phyloP scores from a whole-genome alignment of 2,888 invertebrate species.

The Eristalis intricaria region DNA sequence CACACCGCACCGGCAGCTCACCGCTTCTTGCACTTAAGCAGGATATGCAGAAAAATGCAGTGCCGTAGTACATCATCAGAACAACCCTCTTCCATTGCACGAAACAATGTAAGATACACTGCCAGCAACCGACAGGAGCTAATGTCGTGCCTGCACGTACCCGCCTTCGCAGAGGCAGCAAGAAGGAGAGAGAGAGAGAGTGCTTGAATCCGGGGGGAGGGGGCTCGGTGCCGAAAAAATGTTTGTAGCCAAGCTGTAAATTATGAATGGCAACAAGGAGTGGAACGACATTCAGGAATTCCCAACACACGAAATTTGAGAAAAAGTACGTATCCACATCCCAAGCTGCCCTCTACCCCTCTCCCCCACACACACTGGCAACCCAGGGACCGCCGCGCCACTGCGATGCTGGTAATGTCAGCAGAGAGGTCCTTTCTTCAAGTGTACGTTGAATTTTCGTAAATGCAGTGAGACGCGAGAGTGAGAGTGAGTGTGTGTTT shows the following conservation, averaged over 20 bases:
- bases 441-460: conserved; percentile 62
- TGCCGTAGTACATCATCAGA: conserved; percentile 18
- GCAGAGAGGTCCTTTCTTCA: conserved; percentile 54
- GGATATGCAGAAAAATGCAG: conserved; percentile 56
- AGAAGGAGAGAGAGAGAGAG: not conserved
- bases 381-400: not conserved
- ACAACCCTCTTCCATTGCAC: conserved; percentile 15
- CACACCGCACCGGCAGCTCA: not conserved
- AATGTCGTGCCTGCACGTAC: not conserved
- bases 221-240: conserved; percentile 25
- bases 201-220: not conserved
- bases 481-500: not conserved
- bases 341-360: not conserved
- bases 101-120: conserved; percentile 19
- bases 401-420: not conserved
- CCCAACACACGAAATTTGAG: conserved; percentile 49
- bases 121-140: conserved; percentile 16
- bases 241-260: conserved; percentile 32
- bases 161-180: not conserved
- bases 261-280: conserved; percentile 51
- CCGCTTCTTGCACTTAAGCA: conserved; percentile 1
- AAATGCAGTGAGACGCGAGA: conserved; percentile 19
- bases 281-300: conserved; percentile 50
- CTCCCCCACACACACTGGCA: not conserved
- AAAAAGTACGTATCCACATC: conserved; percentile 5